phyloP scores from a whole-genome alignment of 2,888 invertebrate species.

The Sclerodermus sp. region DNA sequence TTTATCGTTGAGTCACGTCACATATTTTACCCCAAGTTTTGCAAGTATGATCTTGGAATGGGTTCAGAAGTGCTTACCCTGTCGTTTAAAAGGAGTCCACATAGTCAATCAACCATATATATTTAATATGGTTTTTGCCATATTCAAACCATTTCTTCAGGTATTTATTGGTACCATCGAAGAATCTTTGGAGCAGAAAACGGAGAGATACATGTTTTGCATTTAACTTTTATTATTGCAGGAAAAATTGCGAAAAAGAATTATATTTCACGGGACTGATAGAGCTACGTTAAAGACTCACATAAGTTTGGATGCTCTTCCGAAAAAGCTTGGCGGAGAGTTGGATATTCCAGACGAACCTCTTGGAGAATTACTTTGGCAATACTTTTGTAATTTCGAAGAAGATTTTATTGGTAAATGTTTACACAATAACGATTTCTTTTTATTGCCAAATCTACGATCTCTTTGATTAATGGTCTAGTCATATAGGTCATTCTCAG shows the following conservation, averaged over 20 bases:
- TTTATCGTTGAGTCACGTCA: slow-evolving; percentile 70
- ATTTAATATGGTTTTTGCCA: slow-evolving; percentile 82
- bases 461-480: too few species aligned
- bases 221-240: slow-evolving; percentile 43
- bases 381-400: slow-evolving; percentile 69
- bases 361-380: slow-evolving; percentile 65
- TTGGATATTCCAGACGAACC: slow-evolving; percentile 66
- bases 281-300: slow-evolving; percentile 64
- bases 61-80: slow-evolving; percentile 80
- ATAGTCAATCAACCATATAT: slow-evolving; percentile 85
- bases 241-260: slow-evolving; percentile 77
- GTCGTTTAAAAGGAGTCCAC: slow-evolving; percentile 82
- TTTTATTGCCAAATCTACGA: not conserved
- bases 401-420: slow-evolving; percentile 67
- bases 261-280: slow-evolving; percentile 75
- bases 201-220: not conserved
- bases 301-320: slow-evolving; percentile 64
- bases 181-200: too few species aligned
- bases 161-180: slow-evolving; percentile 23
- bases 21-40: slow-evolving; percentile 77
- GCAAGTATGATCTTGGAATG: slow-evolving; percentile 74
- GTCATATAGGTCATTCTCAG: too few species aligned
- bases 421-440: not conserved
- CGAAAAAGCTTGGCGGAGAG: slow-evolving; percentile 69
- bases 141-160: slow-evolving; percentile 83